Percentiles rank a stretch among this genome's conserved stretches.
These are phyloP conservation scores for Gymnopithys bicolor DNA, from an alignment of 2,797 vertebrate species.

Conservation along the genomic window DNA sequence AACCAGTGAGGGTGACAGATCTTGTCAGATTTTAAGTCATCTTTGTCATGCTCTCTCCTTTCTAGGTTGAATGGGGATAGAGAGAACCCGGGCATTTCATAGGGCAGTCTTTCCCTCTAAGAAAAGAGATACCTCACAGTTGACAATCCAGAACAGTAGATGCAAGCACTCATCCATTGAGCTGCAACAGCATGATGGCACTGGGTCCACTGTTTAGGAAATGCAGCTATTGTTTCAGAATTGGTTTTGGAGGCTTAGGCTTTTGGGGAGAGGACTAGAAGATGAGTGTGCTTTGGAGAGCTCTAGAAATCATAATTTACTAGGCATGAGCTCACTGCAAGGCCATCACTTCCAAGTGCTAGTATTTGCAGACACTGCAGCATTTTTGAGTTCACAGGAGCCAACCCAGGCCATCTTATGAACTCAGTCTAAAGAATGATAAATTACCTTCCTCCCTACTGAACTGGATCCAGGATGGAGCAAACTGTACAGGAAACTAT, in stretches of 20 bases:
- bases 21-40: neutral
- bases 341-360: neutral
- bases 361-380: constrained; percentile 3
- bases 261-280: neutral
- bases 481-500: constrained; percentile 15
- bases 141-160: neutral
- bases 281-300: neutral
- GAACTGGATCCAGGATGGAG: constrained; percentile 22
- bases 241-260: neutral
- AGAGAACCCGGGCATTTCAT: neutral
- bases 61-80: neutral
- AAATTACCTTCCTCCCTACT: neutral
- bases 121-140: neutral
- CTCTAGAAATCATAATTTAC: neutral
- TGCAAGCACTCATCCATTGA: accelerated
- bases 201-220: neutral
- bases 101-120: neutral
- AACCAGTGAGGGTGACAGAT: neutral
- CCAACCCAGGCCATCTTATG: neutral
- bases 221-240: neutral
- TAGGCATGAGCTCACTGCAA: neutral
- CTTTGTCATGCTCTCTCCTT: neutral
- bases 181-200: neutral
- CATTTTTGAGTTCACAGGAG: neutral
- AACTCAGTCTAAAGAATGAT: constrained; percentile 13